Evolutionary conservation across 2,113 vertebrate species (phyloP).

Genomic region (Cephalopterus ornatus): DNA sequence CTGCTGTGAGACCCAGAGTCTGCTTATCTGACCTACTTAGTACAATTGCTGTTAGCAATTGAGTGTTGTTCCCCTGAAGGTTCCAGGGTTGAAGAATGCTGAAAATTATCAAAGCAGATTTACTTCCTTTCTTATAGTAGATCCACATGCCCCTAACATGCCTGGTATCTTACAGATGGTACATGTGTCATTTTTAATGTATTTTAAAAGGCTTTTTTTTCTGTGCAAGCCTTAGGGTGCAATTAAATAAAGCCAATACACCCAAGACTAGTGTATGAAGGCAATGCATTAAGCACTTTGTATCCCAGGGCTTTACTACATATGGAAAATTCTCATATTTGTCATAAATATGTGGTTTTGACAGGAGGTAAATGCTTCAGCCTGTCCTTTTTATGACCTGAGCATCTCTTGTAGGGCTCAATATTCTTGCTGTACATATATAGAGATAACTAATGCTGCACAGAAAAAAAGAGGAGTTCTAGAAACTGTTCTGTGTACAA

Average conservation of each 20-base stretch:
- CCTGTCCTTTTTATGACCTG: conserved; percentile 11
- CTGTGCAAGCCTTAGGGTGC: background rate
- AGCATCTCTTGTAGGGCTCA: background rate
- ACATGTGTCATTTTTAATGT: background rate
- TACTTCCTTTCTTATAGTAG: background rate
- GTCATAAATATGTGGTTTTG: background rate
- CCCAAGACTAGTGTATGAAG: background rate
- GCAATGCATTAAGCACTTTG: background rate
- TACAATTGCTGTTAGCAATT: background rate
- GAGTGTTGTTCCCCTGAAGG: background rate
- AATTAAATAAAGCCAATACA: conserved; percentile 23
- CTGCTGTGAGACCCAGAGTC: background rate
- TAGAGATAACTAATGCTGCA: background rate
- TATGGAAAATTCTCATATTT: background rate
- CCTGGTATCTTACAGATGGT: background rate
- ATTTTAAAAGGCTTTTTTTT: background rate
- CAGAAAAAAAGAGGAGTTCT: background rate
- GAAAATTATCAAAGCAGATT: background rate
- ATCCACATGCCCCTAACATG: background rate
- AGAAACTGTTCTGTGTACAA: background rate
- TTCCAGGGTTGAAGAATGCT: background rate
- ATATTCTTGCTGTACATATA: background rate
- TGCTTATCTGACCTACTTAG: conserved; percentile 25
- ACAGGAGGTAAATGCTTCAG: background rate
- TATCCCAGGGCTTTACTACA: background rate